Evolutionary conservation across 1,140 invertebrate species (phyloP), one percentile per base, ranked within the genome.

Genomic region (Belonocnema kinseyi): DNA sequence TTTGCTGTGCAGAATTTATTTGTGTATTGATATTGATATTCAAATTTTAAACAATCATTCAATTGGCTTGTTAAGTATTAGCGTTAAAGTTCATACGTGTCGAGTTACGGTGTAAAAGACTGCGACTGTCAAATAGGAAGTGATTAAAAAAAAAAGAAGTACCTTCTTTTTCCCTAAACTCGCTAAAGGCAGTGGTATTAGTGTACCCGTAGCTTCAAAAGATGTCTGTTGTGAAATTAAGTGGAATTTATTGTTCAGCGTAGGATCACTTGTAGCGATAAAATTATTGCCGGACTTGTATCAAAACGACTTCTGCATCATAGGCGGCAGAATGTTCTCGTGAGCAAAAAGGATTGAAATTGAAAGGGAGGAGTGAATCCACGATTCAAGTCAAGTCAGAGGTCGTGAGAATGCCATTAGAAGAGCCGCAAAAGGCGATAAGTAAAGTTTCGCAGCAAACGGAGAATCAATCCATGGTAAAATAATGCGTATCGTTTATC

Each of bases 321-420:
- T 17, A 33, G 54, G 19, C 19, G 6, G 56, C 19, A 21, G 26
- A 21, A 33, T 8, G 3, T 21, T 58, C 40, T 46, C 8, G 10
- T 21, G 56, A 5, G 26, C 12, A 17, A 58, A 26, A 58, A 13
- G 53, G 8, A 33, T 58, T 58, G 56, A 58, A 58, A 58, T 21
- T 58, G 56, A 58, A 58, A 26, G 56, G 19, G 19, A 33, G 19
- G 12, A 19, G 56, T 0, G n/a, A 56, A 46, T 46, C 40, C 54
- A 17, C n/a, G 54, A 58, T 33, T 58, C 19, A 14, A 21, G 21
- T 33, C 56, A 58, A 26, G 19, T 58, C 56, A 58, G 19, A 58
- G 56, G 56, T 58, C 56, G 21, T 58, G 56, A 26, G 56, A 58
- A 58, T 58, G 12, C 17, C 56, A 58, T 58, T 58, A 58, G 56